phyloP scores from a whole-genome alignment of 2,113 vertebrate genomes.

The Alectura lathami region DNA sequence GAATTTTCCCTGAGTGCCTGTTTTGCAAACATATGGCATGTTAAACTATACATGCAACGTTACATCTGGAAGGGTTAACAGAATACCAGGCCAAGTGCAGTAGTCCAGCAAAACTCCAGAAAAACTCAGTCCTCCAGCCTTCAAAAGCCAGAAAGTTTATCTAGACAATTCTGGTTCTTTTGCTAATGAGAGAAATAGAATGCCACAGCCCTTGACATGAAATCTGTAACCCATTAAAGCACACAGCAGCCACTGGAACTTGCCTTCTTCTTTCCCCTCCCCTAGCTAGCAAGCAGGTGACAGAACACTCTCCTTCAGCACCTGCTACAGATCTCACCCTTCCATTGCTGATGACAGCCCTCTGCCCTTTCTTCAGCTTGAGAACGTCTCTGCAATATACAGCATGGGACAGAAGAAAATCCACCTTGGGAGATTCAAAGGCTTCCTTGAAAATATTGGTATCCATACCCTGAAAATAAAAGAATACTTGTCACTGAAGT shows the following conservation, averaged over 20 bases:
- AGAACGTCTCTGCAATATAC: constrained; percentile 90
- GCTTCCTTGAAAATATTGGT: constrained; percentile 86
- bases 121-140: background rate
- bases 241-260: background rate
- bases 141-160: background rate
- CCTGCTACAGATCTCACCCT: constrained; percentile 81
- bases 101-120: background rate
- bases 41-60: background rate
- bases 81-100: background rate
- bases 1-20: background rate
- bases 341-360: constrained; percentile 95
- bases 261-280: background rate
- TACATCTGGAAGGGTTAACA: background rate
- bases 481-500: background rate
- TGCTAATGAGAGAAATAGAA: background rate
- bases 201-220: background rate
- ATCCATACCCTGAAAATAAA: constrained; percentile 91
- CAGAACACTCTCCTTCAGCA: background rate
- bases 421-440: constrained; percentile 84
- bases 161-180: background rate
- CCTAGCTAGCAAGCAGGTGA: background rate
- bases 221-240: background rate
- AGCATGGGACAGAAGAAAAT: constrained; percentile 93
- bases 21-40: background rate
- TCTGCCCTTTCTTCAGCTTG: constrained; percentile 93